Evolutionary conservation across 1,140 invertebrate species (phyloP).

Genomic region (Aphis gossypii): DNA sequence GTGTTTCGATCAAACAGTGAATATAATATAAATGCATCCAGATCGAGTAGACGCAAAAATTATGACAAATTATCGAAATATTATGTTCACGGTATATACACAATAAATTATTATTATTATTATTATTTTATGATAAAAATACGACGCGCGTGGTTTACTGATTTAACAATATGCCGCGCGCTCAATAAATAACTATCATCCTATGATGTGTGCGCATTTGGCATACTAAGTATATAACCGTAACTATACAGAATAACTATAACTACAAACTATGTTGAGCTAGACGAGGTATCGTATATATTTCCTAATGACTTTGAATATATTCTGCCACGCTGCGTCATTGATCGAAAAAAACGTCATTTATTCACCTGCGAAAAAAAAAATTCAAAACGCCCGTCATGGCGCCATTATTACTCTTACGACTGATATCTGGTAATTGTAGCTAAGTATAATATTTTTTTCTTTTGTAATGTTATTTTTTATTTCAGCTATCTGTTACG

Average conservation of each 20-base stretch:
- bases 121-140: background rate
- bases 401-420: background rate
- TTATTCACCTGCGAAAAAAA: background rate
- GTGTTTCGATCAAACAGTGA: background rate
- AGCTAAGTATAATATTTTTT: background rate
- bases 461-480: background rate
- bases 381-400: background rate
- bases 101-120: background rate
- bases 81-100: background rate
- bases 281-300: conserved; percentile 45
- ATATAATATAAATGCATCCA: background rate
- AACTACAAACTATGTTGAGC: conserved; percentile 49
- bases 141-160: background rate
- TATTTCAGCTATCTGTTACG: background rate
- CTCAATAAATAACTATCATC: background rate
- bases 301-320: conserved; percentile 36
- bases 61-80: conserved; percentile 43
- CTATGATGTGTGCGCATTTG: background rate
- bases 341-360: background rate
- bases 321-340: background rate
- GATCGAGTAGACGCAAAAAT: background rate
- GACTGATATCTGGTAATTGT: background rate
- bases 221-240: background rate
- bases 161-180: background rate
- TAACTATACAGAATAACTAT: background rate